phyloP scores from a whole-genome alignment of 2,888 invertebrate genomes.

The Ethmia dodecea region DNA sequence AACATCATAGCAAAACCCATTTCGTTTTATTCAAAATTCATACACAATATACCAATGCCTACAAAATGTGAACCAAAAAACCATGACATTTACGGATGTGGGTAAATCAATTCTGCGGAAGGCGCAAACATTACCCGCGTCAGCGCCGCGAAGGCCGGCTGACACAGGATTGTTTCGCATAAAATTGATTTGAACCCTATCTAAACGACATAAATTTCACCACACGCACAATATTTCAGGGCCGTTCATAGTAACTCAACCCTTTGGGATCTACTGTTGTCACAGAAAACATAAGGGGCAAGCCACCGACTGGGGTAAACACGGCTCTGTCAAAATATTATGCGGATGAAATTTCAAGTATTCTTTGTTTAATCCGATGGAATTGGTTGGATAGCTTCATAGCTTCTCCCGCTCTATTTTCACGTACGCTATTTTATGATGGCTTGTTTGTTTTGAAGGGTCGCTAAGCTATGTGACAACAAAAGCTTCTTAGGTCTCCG shows the following conservation, averaged over 20 bases:
- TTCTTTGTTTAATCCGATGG: conserved; percentile 41
- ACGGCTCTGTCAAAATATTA: conserved; percentile 60
- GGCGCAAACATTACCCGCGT: conserved; percentile 61
- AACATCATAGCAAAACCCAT: too few species aligned
- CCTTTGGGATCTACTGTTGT: conserved; percentile 41
- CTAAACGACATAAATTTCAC: conserved; percentile 49
- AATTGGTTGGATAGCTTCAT: conserved; percentile 26
- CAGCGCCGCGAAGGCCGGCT: conserved; percentile 40
- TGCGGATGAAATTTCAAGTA: conserved; percentile 58
- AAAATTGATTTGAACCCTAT: conserved; percentile 60
- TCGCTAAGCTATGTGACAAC: too few species aligned
- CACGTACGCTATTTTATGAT: too few species aligned
- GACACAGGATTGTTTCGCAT: conserved; percentile 49
- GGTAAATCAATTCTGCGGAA: conserved; percentile 61
- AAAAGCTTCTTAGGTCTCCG: too few species aligned
- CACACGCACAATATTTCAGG: conserved; percentile 42
- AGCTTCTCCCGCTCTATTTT: too few species aligned
- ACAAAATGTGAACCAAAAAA: conserved; percentile 38
- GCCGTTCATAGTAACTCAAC: conserved; percentile 33
- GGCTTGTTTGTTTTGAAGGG: too few species aligned
- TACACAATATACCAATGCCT: conserved; percentile 5
- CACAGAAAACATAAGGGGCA: conserved; percentile 56
- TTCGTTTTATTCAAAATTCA: too few species aligned
- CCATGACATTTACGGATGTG: conserved; percentile 64
- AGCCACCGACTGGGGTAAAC: conserved; percentile 51